Evolutionary conservation across 2,797 vertebrate genomes (phyloP).

Genomic region (Sebastiscus albofasciatus): DNA sequence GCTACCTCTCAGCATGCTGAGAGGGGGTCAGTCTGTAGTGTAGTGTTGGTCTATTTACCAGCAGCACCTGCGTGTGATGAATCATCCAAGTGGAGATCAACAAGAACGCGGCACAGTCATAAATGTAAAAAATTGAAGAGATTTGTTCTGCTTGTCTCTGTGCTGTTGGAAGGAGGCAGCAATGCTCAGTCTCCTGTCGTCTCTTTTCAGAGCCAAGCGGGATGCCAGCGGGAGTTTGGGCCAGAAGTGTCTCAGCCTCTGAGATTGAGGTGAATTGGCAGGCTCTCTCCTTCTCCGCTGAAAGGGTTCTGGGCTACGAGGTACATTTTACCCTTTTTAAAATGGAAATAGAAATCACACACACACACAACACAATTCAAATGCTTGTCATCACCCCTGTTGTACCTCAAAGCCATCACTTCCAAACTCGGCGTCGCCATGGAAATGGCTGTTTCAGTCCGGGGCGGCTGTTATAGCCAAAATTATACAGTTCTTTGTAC

Average conservation of each 20-base stretch:
- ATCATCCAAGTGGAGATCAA: slow-evolving; percentile 61
- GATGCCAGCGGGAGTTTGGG: slow-evolving; percentile 87
- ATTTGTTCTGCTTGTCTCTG: slow-evolving; percentile 57
- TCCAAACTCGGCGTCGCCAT: slow-evolving; percentile 62
- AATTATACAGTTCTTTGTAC: slow-evolving; percentile 69
- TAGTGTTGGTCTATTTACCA: slow-evolving; percentile 50
- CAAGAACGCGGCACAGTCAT: slow-evolving; percentile 35
- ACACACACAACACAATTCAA: slow-evolving; percentile 61
- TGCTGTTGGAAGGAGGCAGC: slow-evolving; percentile 33
- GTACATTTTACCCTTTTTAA: slow-evolving; percentile 82
- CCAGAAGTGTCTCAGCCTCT: slow-evolving; percentile 90
- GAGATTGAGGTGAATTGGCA: slow-evolving; percentile 93
- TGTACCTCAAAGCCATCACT: slow-evolving; percentile 62
- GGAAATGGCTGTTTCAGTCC: slow-evolving; percentile 64
- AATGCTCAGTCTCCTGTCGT: slow-evolving; percentile 64
- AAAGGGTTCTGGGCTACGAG: slow-evolving; percentile 95
- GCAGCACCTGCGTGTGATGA: slow-evolving; percentile 59
- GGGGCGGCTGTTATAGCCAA: slow-evolving; percentile 33
- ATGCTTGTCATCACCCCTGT: slow-evolving; percentile 68
- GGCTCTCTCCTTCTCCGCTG: slow-evolving; percentile 88
- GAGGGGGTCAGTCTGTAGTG: slow-evolving; percentile 45
- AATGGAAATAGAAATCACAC: slow-evolving; percentile 77
- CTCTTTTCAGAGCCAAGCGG: slow-evolving; percentile 89
- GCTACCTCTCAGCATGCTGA: slow-evolving; percentile 40
- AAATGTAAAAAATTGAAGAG: slow-evolving; percentile 59